Percentiles rank a stretch among this genome's conserved stretches.
Evolutionary conservation across 2,888 invertebrate genomes (phyloP).

Genomic region (Stenolophus ochropezus): DNA sequence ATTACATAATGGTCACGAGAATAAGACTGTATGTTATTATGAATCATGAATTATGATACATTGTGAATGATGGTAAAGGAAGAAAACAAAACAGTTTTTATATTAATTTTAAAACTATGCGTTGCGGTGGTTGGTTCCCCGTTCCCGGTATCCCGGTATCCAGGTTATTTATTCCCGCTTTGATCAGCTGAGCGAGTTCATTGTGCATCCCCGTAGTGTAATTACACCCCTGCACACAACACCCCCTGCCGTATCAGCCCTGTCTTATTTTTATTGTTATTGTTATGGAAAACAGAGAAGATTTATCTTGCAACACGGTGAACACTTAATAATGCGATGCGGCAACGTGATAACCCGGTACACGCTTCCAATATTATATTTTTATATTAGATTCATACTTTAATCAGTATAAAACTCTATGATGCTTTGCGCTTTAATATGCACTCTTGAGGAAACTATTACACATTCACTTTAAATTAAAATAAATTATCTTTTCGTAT

Average conservation of each 20-base stretch:
- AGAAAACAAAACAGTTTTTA: too few relatives aligned
- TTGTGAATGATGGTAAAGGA: too few relatives aligned
- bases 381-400: not conserved
- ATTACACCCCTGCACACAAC: not conserved
- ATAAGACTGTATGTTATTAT: too few relatives aligned
- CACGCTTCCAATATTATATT: not conserved
- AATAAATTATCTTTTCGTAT: too few relatives aligned
- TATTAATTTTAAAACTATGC: too few relatives aligned
- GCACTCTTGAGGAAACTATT: too few relatives aligned
- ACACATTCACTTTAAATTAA: too few relatives aligned
- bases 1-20: too few relatives aligned
- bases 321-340: not conserved
- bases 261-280: slow-evolving; percentile 15
- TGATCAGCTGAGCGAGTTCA: not conserved
- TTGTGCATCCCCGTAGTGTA: not conserved
- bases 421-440: not conserved
- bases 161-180: not conserved
- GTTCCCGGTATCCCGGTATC: too few relatives aligned
- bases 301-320: not conserved
- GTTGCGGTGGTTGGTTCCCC: too few relatives aligned
- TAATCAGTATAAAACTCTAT: not conserved
- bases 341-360: not conserved
- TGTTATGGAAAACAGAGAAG: slow-evolving; percentile 4
- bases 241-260: not conserved
- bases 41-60: too few relatives aligned